Percentiles rank a stretch among this genome's conserved stretches.
Conservation (phyloP, 2,113 vertebrate genomes). For the Anolis carolinensis region DNA sequence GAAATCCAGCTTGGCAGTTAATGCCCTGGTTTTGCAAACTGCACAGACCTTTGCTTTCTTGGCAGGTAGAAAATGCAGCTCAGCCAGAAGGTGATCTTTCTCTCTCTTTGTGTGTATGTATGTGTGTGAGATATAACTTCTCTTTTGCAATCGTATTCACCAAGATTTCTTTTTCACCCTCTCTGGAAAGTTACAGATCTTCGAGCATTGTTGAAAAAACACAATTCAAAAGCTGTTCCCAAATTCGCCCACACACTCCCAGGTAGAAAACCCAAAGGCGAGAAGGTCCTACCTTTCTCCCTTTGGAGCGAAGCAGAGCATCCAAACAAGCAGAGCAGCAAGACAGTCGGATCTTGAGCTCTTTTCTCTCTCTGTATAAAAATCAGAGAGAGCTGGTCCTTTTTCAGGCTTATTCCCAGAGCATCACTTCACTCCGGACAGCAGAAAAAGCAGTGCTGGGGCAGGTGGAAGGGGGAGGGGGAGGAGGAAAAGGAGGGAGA, state of each 20-base stretch:
- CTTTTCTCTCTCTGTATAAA: background rate
- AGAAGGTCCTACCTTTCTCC: constrained; percentile 75
- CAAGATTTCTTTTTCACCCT: background rate
- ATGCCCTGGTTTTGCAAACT: constrained; percentile 3
- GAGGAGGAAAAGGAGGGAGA: constrained; percentile 63
- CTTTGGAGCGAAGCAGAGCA: constrained; percentile 65
- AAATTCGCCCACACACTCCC: background rate
- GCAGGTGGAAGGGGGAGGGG: constrained; percentile 61
- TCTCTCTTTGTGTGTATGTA: background rate
- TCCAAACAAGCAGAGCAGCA: constrained; percentile 57
- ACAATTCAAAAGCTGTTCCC: too few species aligned
- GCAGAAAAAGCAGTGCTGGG: constrained; percentile 65
- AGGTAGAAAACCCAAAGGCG: background rate
- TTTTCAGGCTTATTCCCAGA: constrained; percentile 76
- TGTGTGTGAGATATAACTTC: background rate
- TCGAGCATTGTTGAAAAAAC: too few species aligned
- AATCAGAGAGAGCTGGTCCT: constrained; percentile 59
- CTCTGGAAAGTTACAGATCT: constrained; percentile 58
- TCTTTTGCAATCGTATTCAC: too few species aligned
- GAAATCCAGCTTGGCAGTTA: background rate
- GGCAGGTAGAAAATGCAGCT: accelerated
- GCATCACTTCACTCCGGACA: constrained; percentile 81
- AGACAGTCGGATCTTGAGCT: constrained; percentile 47
- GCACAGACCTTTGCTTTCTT: constrained; percentile 12
- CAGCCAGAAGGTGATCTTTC: background rate